Evolutionary conservation across 2,113 vertebrate genomes (phyloP).

Genomic region (Lutjanus erythropterus): DNA sequence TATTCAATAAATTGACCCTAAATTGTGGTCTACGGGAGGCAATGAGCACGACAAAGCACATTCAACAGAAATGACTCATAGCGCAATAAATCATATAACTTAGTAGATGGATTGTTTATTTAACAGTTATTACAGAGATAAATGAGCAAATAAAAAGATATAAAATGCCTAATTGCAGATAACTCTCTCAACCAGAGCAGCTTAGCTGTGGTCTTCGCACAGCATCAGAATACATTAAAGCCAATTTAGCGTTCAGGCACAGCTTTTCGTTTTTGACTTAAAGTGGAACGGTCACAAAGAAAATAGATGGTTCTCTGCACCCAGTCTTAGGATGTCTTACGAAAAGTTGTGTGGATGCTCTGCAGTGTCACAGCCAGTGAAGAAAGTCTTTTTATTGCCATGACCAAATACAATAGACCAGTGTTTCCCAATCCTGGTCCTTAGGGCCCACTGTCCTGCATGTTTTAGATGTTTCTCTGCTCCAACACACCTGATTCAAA

Average conservation of each 20-base stretch:
- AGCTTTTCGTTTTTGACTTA: not conserved
- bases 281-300: constrained; percentile 5
- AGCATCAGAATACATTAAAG: not conserved
- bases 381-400: not conserved
- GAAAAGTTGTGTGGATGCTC: not conserved
- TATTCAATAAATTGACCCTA: constrained; percentile 65
- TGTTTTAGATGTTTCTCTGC: too few species aligned
- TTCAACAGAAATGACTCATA: constrained; percentile 61
- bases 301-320: not conserved
- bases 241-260: not conserved
- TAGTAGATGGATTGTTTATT: constrained; percentile 42
- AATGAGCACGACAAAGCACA: constrained; percentile 50
- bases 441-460: too few species aligned
- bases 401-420: not conserved
- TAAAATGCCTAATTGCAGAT: constrained; percentile 46
- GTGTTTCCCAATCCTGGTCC: too few species aligned
- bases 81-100: constrained; percentile 43
- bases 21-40: constrained; percentile 51
- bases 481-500: too few species aligned
- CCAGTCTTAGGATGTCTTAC: not conserved
- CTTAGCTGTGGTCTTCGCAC: constrained; percentile 4
- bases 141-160: constrained; percentile 49
- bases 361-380: not conserved
- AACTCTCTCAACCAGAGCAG: constrained; percentile 26
- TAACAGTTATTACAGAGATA: constrained; percentile 39